phyloP scores from a whole-genome alignment of 2,888 invertebrate genomes.

The Lucinisca nassula region DNA sequence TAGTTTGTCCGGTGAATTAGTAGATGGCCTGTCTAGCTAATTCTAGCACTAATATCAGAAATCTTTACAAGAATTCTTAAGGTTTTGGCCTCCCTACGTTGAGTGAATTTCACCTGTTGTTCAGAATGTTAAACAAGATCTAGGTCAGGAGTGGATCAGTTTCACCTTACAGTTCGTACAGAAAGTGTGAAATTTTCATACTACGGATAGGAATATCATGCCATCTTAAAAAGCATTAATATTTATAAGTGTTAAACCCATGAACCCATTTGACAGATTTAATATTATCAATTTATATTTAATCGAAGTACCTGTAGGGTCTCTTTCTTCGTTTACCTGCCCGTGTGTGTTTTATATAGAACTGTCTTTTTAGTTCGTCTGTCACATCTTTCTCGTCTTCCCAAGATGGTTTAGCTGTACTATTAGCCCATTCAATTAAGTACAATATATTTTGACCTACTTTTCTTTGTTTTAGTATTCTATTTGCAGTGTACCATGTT shows the following conservation, averaged over 20 bases:
- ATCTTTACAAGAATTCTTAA: neutral
- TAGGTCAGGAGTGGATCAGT: neutral
- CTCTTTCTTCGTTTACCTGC: neutral
- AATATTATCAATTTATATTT: neutral
- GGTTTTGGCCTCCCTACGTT: neutral
- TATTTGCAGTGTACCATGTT: slow-evolving; percentile 22
- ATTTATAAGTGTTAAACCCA: neutral
- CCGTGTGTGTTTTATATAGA: slow-evolving; percentile 14
- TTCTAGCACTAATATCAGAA: neutral
- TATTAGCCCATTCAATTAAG: slow-evolving; percentile 28
- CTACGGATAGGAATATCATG: neutral
- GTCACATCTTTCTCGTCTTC: slow-evolving; percentile 28
- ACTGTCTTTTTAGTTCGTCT: slow-evolving; percentile 16
- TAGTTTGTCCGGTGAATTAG: no score
- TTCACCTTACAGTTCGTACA: neutral
- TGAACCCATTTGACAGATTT: neutral
- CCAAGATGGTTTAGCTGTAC: slow-evolving; percentile 14
- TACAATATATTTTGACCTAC: slow-evolving; percentile 12
- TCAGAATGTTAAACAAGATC: neutral
- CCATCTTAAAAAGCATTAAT: neutral
- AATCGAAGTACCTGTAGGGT: neutral
- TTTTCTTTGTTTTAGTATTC: slow-evolving; percentile 22
- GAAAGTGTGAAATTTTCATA: neutral
- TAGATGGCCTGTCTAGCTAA: no score
- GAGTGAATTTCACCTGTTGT: neutral